Percentiles rank a stretch among this genome's conserved stretches.
Evolutionary conservation across 2,797 vertebrate species (phyloP).

Genomic region (Sciaenops ocellatus): DNA sequence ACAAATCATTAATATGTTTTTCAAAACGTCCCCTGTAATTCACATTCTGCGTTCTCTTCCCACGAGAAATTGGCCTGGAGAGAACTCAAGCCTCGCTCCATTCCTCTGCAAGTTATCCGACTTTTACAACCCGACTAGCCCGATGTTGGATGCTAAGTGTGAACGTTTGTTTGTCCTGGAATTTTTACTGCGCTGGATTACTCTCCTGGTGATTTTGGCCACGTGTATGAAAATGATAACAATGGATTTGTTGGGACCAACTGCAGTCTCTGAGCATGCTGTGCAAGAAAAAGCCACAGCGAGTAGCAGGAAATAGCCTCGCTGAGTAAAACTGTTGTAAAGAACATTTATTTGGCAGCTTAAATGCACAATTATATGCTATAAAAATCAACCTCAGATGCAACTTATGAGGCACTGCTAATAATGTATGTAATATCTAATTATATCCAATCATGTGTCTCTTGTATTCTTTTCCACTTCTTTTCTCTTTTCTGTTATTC

Average conservation of each 20-base stretch:
- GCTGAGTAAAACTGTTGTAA: slow-evolving; percentile 11
- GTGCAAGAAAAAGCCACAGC: slow-evolving; percentile 32
- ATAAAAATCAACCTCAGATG: slow-evolving; percentile 17
- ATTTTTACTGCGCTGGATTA: slow-evolving; percentile 55
- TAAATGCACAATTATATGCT: slow-evolving; percentile 27
- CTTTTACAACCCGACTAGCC: slow-evolving; percentile 54
- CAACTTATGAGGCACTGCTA: slow-evolving; percentile 5
- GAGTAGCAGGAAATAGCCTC: slow-evolving; percentile 44
- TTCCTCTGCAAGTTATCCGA: slow-evolving; percentile 47
- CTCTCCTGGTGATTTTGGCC: slow-evolving; percentile 63
- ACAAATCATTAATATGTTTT: slow-evolving; percentile 64
- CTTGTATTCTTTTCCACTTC: slow-evolving; percentile 15
- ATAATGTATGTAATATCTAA: slow-evolving; percentile 15
- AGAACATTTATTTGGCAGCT: slow-evolving; percentile 35
- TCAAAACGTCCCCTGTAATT: slow-evolving; percentile 40
- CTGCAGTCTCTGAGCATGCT: slow-evolving; percentile 44
- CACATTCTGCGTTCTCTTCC: slow-evolving; percentile 50
- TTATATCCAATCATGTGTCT: slow-evolving; percentile 1
- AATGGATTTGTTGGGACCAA: slow-evolving; percentile 42
- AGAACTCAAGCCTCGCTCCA: neutral
- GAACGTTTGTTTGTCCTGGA: slow-evolving; percentile 69
- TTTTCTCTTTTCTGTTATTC: slow-evolving; percentile 40
- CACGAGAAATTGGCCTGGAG: slow-evolving; percentile 49
- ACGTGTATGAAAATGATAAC: slow-evolving; percentile 63
- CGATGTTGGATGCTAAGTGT: slow-evolving; percentile 50